Evolutionary conservation across 2,113 vertebrate species (phyloP).

Genomic region (Isurus oxyrinchus): DNA sequence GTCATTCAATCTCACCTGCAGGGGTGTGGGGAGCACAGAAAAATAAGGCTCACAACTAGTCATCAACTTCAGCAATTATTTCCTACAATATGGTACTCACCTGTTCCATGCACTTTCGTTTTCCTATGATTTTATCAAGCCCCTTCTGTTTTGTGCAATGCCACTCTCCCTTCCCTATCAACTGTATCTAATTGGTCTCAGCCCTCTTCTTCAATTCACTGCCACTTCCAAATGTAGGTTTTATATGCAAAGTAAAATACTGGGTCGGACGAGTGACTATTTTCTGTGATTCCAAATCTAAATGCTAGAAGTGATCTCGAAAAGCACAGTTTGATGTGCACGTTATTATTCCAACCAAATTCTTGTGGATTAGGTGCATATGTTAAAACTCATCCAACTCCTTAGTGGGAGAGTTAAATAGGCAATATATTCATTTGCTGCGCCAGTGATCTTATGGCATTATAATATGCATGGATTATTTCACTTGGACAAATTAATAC

Average conservation of each 20-base stretch:
- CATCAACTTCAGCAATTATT: not conserved
- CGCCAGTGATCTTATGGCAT: slow-evolving; percentile 35
- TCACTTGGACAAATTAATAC: slow-evolving; percentile 29
- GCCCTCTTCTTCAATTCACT: not conserved
- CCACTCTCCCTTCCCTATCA: not conserved
- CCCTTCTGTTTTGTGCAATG: not conserved
- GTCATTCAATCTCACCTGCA: too few species aligned
- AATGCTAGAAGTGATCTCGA: not conserved
- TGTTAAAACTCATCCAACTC: slow-evolving; percentile 24
- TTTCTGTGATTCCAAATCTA: not conserved
- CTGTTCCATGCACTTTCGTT: not conserved
- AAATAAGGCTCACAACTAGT: not conserved
- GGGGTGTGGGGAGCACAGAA: not conserved
- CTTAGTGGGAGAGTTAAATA: slow-evolving; percentile 33
- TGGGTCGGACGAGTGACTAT: too few species aligned
- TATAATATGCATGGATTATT: slow-evolving; percentile 22
- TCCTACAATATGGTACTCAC: not conserved
- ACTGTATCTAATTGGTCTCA: not conserved
- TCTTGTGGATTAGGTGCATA: slow-evolving; percentile 21
- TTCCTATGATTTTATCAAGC: not conserved
- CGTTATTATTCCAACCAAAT: slow-evolving; percentile 4
- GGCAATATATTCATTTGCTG: slow-evolving; percentile 38
- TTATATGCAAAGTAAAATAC: not conserved
- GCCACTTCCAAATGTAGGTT: not conserved
- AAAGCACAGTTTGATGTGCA: not conserved